These are phyloP conservation scores for Melieria crassipennis DNA, from an alignment of 2,888 invertebrate species.

Conservation along the genomic window DNA sequence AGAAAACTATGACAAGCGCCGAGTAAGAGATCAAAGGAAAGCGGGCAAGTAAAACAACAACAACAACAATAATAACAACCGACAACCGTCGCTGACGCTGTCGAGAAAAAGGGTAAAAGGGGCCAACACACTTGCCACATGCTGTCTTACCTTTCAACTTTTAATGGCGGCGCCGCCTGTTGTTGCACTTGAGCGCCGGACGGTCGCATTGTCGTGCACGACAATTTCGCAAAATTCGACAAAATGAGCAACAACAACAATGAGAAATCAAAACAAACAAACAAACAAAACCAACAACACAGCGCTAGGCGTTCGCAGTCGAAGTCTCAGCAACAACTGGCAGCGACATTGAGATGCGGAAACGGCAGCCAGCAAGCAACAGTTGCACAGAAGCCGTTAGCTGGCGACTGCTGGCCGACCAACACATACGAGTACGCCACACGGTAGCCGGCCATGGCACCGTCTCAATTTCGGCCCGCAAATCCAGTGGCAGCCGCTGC, in stretches of 20 bases:
- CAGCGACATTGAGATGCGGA: conserved; percentile 9
- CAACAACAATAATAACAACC: conserved; percentile 18
- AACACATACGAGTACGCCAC: conserved; percentile 3
- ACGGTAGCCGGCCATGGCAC: conserved; percentile 11
- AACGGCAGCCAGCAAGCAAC: neutral
- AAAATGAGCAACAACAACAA: conserved; percentile 13
- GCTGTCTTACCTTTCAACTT: conserved; percentile 25
- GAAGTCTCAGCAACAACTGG: neutral
- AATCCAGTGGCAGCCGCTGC: conserved; percentile 28
- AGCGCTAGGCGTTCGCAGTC: neutral
- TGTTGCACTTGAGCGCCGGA: conserved; percentile 27
- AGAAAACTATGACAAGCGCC: too few species aligned
- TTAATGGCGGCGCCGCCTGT: conserved; percentile 26
- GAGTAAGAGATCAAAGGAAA: too few species aligned
- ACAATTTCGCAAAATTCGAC: conserved; percentile 17
- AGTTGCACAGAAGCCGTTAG: conserved; percentile 28
- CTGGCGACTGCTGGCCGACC: conserved; percentile 8
- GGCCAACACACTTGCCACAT: conserved; percentile 13
- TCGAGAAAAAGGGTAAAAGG: conserved; percentile 8
- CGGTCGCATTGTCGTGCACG: conserved; percentile 25
- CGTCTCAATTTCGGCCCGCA: neutral
- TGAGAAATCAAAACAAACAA: neutral
- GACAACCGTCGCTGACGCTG: neutral
- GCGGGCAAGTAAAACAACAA: neutral
- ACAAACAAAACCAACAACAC: neutral